Base-by-base conservation (phyloP, 2,797 vertebrate species). In the Thunnus albacares region DNA sequence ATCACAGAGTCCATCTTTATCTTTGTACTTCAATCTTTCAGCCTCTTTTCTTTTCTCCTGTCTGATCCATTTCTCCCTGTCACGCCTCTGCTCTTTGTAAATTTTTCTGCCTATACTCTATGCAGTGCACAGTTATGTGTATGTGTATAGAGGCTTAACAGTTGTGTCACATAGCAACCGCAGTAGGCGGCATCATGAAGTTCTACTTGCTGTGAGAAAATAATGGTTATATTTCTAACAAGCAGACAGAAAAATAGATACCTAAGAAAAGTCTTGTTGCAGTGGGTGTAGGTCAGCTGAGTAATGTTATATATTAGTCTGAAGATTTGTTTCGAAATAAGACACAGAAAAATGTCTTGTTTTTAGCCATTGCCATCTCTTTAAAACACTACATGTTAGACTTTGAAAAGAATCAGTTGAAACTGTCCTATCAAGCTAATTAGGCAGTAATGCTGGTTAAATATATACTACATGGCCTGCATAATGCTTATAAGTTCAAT, bases 161-260 rank as follows among this genome's bases (percentile, higher is more conserved):
- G 65, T 76, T 81, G 28, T 74, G 77, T 86, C 59, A 77, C 86
- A 78, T 80, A 65, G 78, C 59, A 80, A 85, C 66, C 6, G 4
- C 62, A 49, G 15, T 60, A 10, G 80, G 72, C 10, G 2, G 79
- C 70, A 58, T 53, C 14, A 57, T 45, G 62, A 41, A 68, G 45
- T 79, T 79, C 7, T 22, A 67, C 59, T 80, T 64, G 20, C 43
- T 47, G 20, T 62, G 60, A 77, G 70, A 61, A 62, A 80, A 63
- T 62, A 75, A 63, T 55, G 22, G 13, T 45, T 79, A 14, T 72
- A 59, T 80, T 82, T 85, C 38, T 38, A 71, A 73, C 35, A 55
- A 79, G 33, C 2, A 64, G 68, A 82, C 68, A 68, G 65, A 72
- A 75, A 80, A 80, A 72, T 49, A 81, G 60, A 79, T n/a, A 26